phyloP scores from a whole-genome alignment of 1,140 invertebrate genomes.

The Leptoteleia sp. region DNA sequence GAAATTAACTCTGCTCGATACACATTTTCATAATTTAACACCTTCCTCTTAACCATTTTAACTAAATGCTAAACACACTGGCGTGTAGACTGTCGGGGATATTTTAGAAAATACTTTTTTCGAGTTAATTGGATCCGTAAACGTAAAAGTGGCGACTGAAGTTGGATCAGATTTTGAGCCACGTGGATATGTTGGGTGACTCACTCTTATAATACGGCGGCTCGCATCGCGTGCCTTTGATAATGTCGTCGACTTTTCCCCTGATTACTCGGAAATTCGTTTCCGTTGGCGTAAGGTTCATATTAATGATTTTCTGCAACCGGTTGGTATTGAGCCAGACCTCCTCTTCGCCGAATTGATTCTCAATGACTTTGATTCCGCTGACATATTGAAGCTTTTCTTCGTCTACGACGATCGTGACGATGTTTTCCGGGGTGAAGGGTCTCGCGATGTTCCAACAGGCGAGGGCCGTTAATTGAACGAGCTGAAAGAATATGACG shows the following conservation, averaged over 20 bases:
- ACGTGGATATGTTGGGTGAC: constrained; percentile 69
- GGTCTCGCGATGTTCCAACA: constrained; percentile 88
- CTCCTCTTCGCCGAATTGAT: constrained; percentile 74
- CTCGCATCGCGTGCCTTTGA: constrained; percentile 77
- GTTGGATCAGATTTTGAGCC: constrained; percentile 71
- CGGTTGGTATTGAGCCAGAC: constrained; percentile 80
- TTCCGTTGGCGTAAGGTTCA: constrained; percentile 73
- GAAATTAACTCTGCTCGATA: too few species aligned
- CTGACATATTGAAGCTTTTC: constrained; percentile 85
- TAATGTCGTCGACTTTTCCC: constrained; percentile 76
- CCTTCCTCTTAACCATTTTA: too few species aligned
- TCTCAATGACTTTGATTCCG: constrained; percentile 80
- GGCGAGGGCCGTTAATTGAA: constrained; percentile 85
- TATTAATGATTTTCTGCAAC: constrained; percentile 79
- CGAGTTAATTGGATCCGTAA: constrained; percentile 12
- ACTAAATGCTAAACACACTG: too few species aligned
- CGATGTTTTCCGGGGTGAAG: constrained; percentile 82
- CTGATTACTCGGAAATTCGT: constrained; percentile 76
- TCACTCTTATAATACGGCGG: constrained; percentile 46
- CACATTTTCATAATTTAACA: too few species aligned
- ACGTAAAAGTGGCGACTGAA: constrained; percentile 23
- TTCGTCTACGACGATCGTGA: constrained; percentile 82
- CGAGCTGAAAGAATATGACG: constrained; percentile 86
- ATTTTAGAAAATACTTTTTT: too few species aligned
- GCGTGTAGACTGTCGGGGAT: too few species aligned